Evolutionary conservation across 2,888 invertebrate genomes (phyloP).

Genomic region (Danaus chrysippus): DNA sequence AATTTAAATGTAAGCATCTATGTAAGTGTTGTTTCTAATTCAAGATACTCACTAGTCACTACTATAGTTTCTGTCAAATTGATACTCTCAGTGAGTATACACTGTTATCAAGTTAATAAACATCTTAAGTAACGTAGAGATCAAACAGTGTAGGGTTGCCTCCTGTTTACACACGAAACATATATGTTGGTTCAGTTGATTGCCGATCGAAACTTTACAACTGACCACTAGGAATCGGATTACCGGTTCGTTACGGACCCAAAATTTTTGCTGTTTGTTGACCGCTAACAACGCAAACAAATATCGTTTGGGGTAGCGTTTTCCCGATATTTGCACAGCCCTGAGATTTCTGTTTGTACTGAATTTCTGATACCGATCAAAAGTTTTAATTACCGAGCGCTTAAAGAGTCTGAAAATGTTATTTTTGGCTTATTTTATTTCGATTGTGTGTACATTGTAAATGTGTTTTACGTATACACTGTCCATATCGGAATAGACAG

Average conservation of each 20-base stretch:
- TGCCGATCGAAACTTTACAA: slow-evolving; percentile 70
- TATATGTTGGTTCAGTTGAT: slow-evolving; percentile 71
- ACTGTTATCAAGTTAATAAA: slow-evolving; percentile 11
- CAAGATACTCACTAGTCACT: too few species aligned
- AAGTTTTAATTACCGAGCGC: slow-evolving; percentile 35
- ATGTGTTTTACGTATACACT: too few species aligned
- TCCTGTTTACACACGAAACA: slow-evolving; percentile 65
- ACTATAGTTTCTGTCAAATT: too few species aligned
- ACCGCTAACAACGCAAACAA: slow-evolving; percentile 65
- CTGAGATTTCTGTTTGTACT: slow-evolving; percentile 38
- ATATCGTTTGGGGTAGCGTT: slow-evolving; percentile 42
- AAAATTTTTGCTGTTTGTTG: slow-evolving; percentile 65
- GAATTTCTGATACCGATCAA: slow-evolving; percentile 32
- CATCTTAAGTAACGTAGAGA: slow-evolving; percentile 37
- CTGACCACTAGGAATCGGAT: slow-evolving; percentile 72
- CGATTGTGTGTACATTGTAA: too few species aligned
- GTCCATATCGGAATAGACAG: too few species aligned
- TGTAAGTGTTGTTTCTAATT: too few species aligned
- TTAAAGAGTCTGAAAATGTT: not conserved
- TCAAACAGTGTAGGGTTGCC: slow-evolving; percentile 44
- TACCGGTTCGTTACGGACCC: slow-evolving; percentile 65
- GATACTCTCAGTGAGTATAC: not conserved
- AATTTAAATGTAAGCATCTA: too few species aligned
- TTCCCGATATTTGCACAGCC: slow-evolving; percentile 46
- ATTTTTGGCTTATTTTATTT: too few species aligned